A percentile compares a stretch with the other conserved stretches of the same genome.
Evolutionary conservation across 2,113 vertebrate species (phyloP).

Genomic region (Burhinus oedicnemus): DNA sequence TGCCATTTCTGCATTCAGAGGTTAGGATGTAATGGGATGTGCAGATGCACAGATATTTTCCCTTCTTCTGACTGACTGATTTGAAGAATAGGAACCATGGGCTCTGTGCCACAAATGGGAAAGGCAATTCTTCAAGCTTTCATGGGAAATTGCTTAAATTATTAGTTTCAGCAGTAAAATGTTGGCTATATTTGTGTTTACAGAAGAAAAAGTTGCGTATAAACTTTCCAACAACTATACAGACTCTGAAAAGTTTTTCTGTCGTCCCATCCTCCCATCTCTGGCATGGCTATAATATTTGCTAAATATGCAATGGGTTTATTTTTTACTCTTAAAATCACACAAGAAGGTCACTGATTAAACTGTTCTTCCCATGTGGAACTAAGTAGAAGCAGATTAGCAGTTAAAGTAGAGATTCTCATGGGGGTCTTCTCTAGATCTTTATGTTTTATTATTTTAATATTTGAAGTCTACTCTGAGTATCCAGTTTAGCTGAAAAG

Average conservation of each 20-base stretch:
- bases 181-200: constrained; percentile 23
- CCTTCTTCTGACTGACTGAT: constrained; percentile 7
- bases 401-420: constrained; percentile 20
- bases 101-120: constrained; percentile 35
- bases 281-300: not conserved
- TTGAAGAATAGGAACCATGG: constrained; percentile 19
- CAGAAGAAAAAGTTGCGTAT: not conserved
- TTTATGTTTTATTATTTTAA: constrained; percentile 16
- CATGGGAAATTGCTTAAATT: constrained; percentile 34
- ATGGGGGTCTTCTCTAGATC: not conserved
- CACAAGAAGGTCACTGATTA: constrained; percentile 41
- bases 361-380: constrained; percentile 18
- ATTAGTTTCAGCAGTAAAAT: constrained; percentile 32
- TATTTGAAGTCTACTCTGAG: constrained; percentile 15
- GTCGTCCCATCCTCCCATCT: not conserved
- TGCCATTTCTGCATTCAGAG: constrained; percentile 39
- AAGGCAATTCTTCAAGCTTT: constrained; percentile 14
- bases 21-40: constrained; percentile 47
- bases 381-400: constrained; percentile 41
- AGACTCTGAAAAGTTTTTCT: not conserved
- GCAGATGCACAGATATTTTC: constrained; percentile 44
- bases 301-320: constrained; percentile 22
- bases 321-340: constrained; percentile 44
- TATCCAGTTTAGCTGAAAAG: constrained; percentile 23
- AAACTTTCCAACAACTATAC: constrained; percentile 22